Conservation (phyloP, 2,888 invertebrate genomes). For the Amiota mariae region DNA sequence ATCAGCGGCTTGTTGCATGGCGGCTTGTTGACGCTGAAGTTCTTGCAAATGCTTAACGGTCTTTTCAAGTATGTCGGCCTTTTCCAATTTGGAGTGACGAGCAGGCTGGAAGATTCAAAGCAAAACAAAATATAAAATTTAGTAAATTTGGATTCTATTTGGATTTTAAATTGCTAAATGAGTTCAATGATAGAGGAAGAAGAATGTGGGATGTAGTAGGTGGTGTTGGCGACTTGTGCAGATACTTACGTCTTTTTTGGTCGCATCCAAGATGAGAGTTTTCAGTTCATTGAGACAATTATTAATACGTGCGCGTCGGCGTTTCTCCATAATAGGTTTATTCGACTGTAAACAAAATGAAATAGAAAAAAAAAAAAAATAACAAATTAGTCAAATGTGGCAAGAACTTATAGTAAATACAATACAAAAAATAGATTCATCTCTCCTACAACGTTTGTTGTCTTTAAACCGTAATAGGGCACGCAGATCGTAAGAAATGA, state of each 20-base stretch:
- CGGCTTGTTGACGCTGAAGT: conserved; percentile 89
- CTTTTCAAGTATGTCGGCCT: conserved; percentile 96
- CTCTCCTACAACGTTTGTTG: conserved; percentile 20
- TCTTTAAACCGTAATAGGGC: conserved; percentile 27
- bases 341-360: conserved; percentile 80
- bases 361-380: conserved; percentile 27
- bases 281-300: conserved; percentile 91
- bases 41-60: conserved; percentile 94
- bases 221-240: conserved; percentile 9
- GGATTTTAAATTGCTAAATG: background rate
- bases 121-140: conserved; percentile 32
- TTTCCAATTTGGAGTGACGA: conserved; percentile 94
- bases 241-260: conserved; percentile 90
- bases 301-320: conserved; percentile 90
- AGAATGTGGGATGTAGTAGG: conserved; percentile 17
- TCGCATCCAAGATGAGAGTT: conserved; percentile 86
- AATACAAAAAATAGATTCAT: background rate
- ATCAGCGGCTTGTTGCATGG: conserved; percentile 87
- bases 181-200: background rate
- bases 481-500: background rate
- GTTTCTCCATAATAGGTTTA: conserved; percentile 95
- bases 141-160: background rate
- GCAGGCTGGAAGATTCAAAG: conserved; percentile 81
- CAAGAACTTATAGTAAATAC: background rate
- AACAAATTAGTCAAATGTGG: conserved; percentile 50